Base-by-base conservation (phyloP, 2,113 vertebrate species). In the Ictalurus punctatus region DNA sequence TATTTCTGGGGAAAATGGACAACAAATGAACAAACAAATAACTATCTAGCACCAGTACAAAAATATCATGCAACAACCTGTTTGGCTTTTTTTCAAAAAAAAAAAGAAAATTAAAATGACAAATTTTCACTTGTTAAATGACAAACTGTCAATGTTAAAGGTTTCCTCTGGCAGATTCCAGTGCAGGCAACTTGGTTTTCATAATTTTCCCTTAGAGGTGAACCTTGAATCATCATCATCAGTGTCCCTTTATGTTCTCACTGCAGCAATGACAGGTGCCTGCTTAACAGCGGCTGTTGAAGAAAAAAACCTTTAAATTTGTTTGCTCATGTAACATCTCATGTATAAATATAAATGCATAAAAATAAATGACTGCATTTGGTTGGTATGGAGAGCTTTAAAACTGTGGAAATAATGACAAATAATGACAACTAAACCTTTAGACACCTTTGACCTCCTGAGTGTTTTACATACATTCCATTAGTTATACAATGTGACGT, bases 31-130 rank as follows among this genome's bases (percentile, higher is more conserved):
- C 37, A 69, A 59, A 87, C 71, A 88, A 17, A 91, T 63, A 85
- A 85, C 88, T 87, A 89, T 87, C 84, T 98, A 99, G 98, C 97
- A 98, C 97, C 98, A 97, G 92, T 96, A 95, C 90, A 88, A 91
- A 92, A 96, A 95, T 90, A 93, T 83, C 94, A 94, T 94, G 95
- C 94, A 95, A 94, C 95, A 94, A 94, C 93, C 90, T 40, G 10
- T 92, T 91, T 94, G 93, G 87, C 85, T 71, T 93, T 93, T 90
- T 90, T 92, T 21, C 0, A 1, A 16, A 71, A 85, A 13, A 34
- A 1, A 34, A 34, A 34, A 14, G 82, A 91, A 93, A 94, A 93
- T 81, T 80, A 91, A 93, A 94, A 93, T 81, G n/a, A 91, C 87
- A 94, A 44, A 44, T 44, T 44, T 44, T 44, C 40, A 44, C 6